These are phyloP conservation scores for Drosophila hydei DNA, from an alignment of 1,140 invertebrate genomes.

Conservation along the genomic window DNA sequence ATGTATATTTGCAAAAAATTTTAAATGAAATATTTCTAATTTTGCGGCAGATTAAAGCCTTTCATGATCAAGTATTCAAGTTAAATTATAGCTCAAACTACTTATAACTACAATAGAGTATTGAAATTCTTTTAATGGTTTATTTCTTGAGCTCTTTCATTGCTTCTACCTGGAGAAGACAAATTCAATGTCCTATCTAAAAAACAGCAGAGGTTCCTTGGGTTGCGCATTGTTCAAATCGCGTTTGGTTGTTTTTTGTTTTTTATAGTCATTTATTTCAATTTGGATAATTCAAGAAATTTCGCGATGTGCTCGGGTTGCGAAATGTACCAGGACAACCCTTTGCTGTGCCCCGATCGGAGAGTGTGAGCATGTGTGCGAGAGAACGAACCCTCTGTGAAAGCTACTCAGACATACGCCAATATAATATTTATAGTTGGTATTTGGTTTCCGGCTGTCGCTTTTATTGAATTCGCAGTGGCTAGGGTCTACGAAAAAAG, in stretches of 20 bases:
- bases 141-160: neutral
- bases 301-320: constrained; percentile 29
- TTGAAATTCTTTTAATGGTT: neutral
- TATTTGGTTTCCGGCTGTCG: constrained; percentile 70
- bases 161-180: neutral
- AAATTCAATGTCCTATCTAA: neutral
- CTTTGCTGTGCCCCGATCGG: constrained; percentile 43
- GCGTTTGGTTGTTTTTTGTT: neutral
- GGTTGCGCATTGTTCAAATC: constrained; percentile 14
- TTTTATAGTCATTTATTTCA: constrained; percentile 47
- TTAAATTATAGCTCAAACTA: too few species aligned
- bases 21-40: too few species aligned
- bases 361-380: constrained; percentile 8
- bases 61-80: too few species aligned
- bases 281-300: constrained; percentile 55
- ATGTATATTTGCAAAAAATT: too few species aligned
- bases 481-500: constrained; percentile 33
- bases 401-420: constrained; percentile 46
- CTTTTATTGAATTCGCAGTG: constrained; percentile 63
- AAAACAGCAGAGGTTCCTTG: neutral
- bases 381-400: neutral
- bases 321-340: constrained; percentile 61
- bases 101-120: too few species aligned
- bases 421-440: constrained; percentile 80
- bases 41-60: too few species aligned